These are phyloP conservation scores for Dryomyza anilis DNA, from an alignment of 2,888 invertebrate species.

Conservation along the genomic window DNA sequence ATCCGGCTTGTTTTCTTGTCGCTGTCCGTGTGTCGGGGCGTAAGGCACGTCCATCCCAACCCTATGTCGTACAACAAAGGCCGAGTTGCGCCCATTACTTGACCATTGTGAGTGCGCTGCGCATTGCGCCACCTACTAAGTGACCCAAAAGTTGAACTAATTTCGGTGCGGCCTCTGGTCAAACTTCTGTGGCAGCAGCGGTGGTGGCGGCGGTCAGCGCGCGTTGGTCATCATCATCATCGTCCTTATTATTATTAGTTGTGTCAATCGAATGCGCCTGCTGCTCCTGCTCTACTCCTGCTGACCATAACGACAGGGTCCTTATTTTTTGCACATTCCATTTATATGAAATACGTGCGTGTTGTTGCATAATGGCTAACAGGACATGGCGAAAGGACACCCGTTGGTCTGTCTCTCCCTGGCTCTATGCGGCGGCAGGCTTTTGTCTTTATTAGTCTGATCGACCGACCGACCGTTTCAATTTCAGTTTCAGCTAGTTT, in stretches of 20 bases:
- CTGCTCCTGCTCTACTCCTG: background rate
- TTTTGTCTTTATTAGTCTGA: conserved; percentile 5
- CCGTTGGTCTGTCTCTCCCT: too few species aligned
- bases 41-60: background rate
- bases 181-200: background rate
- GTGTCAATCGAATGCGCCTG: background rate
- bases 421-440: background rate
- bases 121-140: background rate
- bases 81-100: background rate
- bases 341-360: too few species aligned
- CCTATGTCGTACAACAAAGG: background rate
- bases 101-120: background rate
- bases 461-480: too few species aligned
- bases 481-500: too few species aligned
- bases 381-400: too few species aligned
- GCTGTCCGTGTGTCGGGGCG: too few species aligned
- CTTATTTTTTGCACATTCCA: conserved; percentile 26
- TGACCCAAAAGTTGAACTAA: too few species aligned
- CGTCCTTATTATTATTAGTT: too few species aligned
- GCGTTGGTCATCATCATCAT: too few species aligned
- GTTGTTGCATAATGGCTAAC: conserved; percentile 31
- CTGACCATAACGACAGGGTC: conserved; percentile 17
- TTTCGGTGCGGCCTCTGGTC: background rate
- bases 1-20: conserved; percentile 1
- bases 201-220: too few species aligned